phyloP scores from a whole-genome alignment of 1,140 invertebrate genomes.

The Neodiprion lecontei region DNA sequence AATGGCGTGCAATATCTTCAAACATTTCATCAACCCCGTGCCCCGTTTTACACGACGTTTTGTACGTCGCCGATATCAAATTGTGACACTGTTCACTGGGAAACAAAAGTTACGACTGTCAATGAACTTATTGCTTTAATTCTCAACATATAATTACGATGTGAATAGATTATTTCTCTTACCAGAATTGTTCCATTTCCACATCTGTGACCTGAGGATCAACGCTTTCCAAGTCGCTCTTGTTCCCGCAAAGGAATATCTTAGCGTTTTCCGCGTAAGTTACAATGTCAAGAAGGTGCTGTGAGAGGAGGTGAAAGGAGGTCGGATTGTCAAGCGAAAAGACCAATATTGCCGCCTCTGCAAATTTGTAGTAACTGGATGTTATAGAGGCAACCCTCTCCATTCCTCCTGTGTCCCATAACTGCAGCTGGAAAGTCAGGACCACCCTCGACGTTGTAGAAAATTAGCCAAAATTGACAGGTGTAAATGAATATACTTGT shows the following conservation, averaged over 20 bases:
- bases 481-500: background rate
- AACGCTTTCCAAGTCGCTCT: slow-evolving; percentile 78
- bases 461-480: background rate
- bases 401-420: slow-evolving; percentile 95
- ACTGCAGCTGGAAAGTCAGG: slow-evolving; percentile 73
- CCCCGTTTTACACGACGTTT: slow-evolving; percentile 90
- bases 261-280: slow-evolving; percentile 93
- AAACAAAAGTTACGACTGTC: slow-evolving; percentile 39
- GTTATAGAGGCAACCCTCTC: slow-evolving; percentile 93
- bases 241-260: slow-evolving; percentile 92
- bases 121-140: slow-evolving; percentile 15
- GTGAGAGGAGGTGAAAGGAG: slow-evolving; percentile 89
- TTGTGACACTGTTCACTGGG: slow-evolving; percentile 90
- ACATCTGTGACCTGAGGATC: slow-evolving; percentile 82
- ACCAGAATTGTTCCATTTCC: slow-evolving; percentile 92
- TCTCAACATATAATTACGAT: background rate
- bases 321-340: slow-evolving; percentile 90
- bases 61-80: slow-evolving; percentile 86
- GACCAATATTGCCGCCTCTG: slow-evolving; percentile 88
- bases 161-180: slow-evolving; percentile 30
- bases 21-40: slow-evolving; percentile 92
- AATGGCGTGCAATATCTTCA: slow-evolving; percentile 80
- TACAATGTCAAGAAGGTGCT: slow-evolving; percentile 89
- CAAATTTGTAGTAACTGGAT: slow-evolving; percentile 93
- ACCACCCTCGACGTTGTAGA: slow-evolving; percentile 16